Evolutionary conservation across 2,113 vertebrate species (phyloP), one percentile per base, ranked within the genome.

Genomic region (Gallinago jamesoni): DNA sequence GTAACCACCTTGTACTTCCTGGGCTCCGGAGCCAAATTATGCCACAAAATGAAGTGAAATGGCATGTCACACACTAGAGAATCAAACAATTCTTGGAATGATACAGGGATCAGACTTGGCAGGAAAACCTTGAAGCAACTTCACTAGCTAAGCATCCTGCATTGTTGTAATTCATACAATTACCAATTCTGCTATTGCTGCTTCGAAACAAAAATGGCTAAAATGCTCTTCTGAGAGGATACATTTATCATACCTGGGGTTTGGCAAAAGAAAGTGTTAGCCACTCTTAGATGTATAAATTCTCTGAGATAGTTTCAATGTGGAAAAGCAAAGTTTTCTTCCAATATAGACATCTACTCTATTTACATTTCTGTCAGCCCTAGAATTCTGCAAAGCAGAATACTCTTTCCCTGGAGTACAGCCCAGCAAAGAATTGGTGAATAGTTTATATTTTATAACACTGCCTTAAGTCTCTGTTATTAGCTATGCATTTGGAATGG

Each of bases 361-460:
- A 64, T 93, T 93, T 91, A 73, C 10, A 2, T 90, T 91, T 62
- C 66, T 87, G 77, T 95, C 87, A 89, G 62, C 59, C 27, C 7
- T 27, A 91, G 80, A 73, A 87, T 69, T 92, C 86, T 22, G 73
- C 60, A 76, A 84, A 87, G 57, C 41, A 68, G 41, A 93, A 93
- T 60, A 60, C 39, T 82, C 10, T 87, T 93, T 93, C 94, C 76
- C 84, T 94, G 94, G 94, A 94, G 68, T 69, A 47, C 57, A 91
- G 94, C 81, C 92, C 91, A 94, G 87, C 2, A 5, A 87, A 82
- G 86, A 87, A 78, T 73, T 84, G 92, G 92, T 92, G 91, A 94
- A 92, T 45, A 95, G 90, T 87, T 95, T 94, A 72, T 96, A 23
- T 74, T 90, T 96, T 88, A 66, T 35, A 94, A 87, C 50, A 82